phyloP scores from a whole-genome alignment of 2,113 vertebrate genomes.

The Azemiops feae region DNA sequence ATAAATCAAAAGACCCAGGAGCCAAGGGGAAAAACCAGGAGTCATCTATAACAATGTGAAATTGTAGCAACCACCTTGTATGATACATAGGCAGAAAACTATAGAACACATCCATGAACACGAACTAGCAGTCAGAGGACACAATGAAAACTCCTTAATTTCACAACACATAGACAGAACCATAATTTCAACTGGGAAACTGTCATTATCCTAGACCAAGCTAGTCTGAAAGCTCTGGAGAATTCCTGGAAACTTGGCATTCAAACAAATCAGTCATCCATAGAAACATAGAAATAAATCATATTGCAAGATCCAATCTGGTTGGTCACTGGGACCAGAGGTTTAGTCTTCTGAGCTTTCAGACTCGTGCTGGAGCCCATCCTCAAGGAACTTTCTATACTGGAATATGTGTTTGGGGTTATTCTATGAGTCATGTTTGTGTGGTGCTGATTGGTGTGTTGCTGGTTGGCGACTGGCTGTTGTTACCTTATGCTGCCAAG shows the following conservation, averaged over 20 bases:
- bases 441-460: neutral
- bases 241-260: neutral
- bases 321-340: too few relatives aligned
- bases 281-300: neutral
- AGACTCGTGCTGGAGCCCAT: too few relatives aligned
- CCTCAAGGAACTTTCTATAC: too few relatives aligned
- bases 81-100: neutral
- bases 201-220: neutral
- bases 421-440: too few relatives aligned
- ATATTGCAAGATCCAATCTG: neutral
- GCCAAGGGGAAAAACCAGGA: neutral
- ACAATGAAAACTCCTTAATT: neutral
- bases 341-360: too few relatives aligned
- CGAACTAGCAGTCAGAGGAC: neutral
- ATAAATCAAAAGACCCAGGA: neutral
- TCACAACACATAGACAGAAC: neutral
- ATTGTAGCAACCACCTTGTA: neutral
- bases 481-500: neutral
- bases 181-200: neutral
- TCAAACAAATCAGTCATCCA: neutral
- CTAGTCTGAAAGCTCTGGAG: neutral
- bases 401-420: too few relatives aligned
- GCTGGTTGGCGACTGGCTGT: neutral
- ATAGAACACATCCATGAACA: neutral
- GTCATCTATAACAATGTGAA: neutral